Evolutionary conservation across 1,140 invertebrate species (phyloP), one percentile per base, ranked within the genome.

Genomic region (Aphelenchoides avenae): DNA sequence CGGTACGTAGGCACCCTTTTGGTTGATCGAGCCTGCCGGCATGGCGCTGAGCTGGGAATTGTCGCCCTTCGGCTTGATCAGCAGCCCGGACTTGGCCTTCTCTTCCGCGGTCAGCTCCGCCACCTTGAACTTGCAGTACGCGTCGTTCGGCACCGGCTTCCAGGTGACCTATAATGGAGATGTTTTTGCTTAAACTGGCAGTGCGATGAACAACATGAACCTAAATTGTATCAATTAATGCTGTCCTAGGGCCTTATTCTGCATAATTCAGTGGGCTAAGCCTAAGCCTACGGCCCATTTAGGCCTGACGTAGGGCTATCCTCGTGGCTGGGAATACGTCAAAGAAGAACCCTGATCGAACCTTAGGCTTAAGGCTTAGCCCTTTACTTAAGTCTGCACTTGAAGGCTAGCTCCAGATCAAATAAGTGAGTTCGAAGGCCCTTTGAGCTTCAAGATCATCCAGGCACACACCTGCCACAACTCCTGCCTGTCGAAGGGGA

Each of bases 81-180:
- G 40, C 9, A 39, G 54, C 5, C 43, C 15, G 13, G 56, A 41
- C 18, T 39, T 61, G 20, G 55, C 54, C n/a, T 37, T 40, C 26
- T 75, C 57, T 9, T 58, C 51, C 22, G 52, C 56, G 18, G 55
- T 63, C 6, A 71, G 66, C 29, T 61, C 46, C 13, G 36, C 31
- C n/a, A 77, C 63, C 22, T 43, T 30, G 34, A 74, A 75, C 41
- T 65, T 64, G 20, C 55, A 56, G 50, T 67, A 73, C 1, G 53
- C 46, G 11, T 56, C 53, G n/a, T 37, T 52, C 4, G 74, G 74
- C 37, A 63, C 48, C 20, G 74, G 74, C 37, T 64, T 61, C 64
- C 66, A 75, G 20, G 46, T 33, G 4, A 73, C 57, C 70, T 73
- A 13, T 11, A 57, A n/a, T n/a, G 15, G 15, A 41, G 9, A 15